Evolutionary conservation across 2,888 invertebrate genomes (phyloP).

Genomic region (Lithophane socia): DNA sequence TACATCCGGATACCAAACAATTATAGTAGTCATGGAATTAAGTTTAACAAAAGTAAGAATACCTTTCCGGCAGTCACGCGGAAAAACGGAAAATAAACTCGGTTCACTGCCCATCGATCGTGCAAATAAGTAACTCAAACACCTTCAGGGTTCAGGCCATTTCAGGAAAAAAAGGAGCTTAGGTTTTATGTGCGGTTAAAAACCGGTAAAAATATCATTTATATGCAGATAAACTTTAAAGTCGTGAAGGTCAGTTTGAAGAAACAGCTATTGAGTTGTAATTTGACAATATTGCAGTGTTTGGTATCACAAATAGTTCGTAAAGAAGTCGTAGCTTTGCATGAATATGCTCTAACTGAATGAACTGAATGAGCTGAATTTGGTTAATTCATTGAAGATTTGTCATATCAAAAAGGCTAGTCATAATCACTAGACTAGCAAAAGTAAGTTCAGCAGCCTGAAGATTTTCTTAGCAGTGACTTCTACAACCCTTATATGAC

Average conservation of each 20-base stretch:
- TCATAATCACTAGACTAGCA: not conserved
- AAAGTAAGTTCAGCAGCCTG: not conserved
- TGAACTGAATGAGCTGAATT: not conserved
- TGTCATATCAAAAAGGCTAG: no score
- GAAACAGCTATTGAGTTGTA: not conserved
- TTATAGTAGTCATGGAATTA: constrained; percentile 31
- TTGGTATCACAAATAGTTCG: not conserved
- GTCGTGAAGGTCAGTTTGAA: not conserved
- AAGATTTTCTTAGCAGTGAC: not conserved
- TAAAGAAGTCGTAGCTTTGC: not conserved
- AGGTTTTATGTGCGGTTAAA: not conserved
- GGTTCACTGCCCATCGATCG: not conserved
- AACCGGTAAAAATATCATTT: not conserved
- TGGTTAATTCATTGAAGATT: not conserved
- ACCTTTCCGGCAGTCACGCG: constrained; percentile 14
- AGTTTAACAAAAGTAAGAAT: constrained; percentile 31
- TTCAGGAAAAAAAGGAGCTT: not conserved
- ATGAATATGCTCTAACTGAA: not conserved
- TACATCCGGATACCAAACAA: constrained; percentile 55
- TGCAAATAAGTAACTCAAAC: constrained; percentile 11
- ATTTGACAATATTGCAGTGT: constrained; percentile 10
- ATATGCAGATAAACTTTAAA: not conserved
- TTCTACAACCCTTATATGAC: not conserved
- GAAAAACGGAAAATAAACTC: constrained; percentile 38
- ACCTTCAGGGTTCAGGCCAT: constrained; percentile 6